phyloP scores from a whole-genome alignment of 2,888 invertebrate species.

The Iselma pallidipennis region DNA sequence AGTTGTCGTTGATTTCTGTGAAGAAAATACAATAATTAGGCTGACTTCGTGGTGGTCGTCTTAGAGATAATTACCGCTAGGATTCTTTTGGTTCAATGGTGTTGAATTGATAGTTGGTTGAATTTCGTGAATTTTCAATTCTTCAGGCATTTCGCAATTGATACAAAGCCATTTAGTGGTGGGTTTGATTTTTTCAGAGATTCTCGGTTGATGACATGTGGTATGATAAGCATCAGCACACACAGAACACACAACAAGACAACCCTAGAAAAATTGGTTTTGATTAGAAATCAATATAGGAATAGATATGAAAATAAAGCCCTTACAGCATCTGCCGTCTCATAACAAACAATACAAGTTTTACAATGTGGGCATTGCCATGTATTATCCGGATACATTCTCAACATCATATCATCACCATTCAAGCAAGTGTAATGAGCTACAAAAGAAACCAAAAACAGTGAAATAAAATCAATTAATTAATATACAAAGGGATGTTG shows the following conservation, averaged over 20 bases:
- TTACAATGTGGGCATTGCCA: conserved; percentile 94
- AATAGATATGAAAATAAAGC: conserved; percentile 5
- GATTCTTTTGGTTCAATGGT: conserved; percentile 27
- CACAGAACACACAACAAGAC: conserved; percentile 58
- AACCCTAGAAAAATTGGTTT: conserved; percentile 39
- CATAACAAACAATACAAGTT: conserved; percentile 80
- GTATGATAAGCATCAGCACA: conserved; percentile 88
- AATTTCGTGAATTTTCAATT: conserved; percentile 51
- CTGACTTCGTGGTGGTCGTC: neutral
- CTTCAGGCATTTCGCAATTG: conserved; percentile 62
- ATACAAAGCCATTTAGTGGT: conserved; percentile 73
- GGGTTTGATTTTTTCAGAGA: conserved; percentile 62
- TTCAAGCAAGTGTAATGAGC: conserved; percentile 73
- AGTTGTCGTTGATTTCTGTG: conserved; percentile 19
- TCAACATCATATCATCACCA: conserved; percentile 67
- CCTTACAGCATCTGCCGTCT: conserved; percentile 75
- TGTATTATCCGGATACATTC: conserved; percentile 67
- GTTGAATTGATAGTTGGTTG: conserved; percentile 48
- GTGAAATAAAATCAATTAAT: conserved; percentile 1
- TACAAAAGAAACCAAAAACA: conserved; percentile 41
- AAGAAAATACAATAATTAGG: neutral
- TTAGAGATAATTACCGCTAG: conserved; percentile 25
- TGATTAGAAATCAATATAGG: neutral
- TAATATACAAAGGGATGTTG: neutral
- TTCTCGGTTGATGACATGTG: conserved; percentile 75